These are phyloP conservation scores for Zaprionus camerounensis DNA, from an alignment of 1,140 invertebrate species.

Conservation along the genomic window DNA sequence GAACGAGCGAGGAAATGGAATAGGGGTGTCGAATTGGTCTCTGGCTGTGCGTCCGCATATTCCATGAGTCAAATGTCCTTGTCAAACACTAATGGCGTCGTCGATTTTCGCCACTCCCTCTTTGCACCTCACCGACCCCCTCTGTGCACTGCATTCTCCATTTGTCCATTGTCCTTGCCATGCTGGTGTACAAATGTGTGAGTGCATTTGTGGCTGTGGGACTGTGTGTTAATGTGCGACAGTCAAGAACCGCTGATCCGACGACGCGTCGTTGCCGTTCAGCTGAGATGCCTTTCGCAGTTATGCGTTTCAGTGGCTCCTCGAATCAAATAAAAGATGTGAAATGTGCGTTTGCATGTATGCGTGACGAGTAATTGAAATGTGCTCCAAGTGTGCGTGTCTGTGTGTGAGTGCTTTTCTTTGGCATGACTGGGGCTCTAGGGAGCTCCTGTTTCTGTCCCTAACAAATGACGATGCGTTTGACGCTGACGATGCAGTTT, in stretches of 20 bases:
- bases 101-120: conserved; percentile 49
- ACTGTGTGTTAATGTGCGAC: conserved; percentile 68
- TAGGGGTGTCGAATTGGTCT: conserved; percentile 35
- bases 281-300: conserved; percentile 17
- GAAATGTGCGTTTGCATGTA: conserved; percentile 39
- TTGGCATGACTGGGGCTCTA: conserved; percentile 19
- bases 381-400: conserved; percentile 41
- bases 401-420: conserved; percentile 14
- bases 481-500: conserved; percentile 36
- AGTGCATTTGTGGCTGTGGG: background rate
- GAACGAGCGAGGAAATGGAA: background rate
- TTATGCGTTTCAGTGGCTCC: conserved; percentile 47
- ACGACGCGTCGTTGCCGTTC: too few species aligned
- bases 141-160: background rate
- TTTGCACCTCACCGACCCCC: background rate
- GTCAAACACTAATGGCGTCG: conserved; percentile 79
- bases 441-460: background rate
- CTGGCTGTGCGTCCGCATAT: conserved; percentile 34
- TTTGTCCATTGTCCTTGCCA: conserved; percentile 67
- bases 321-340: conserved; percentile 63
- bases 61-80: conserved; percentile 67
- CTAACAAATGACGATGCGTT: conserved; percentile 10
- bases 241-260: conserved; percentile 48
- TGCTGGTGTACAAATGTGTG: background rate
- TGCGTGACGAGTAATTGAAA: conserved; percentile 57